A percentile compares a stretch with the other conserved stretches of the same genome.
Evolutionary conservation across 1,140 invertebrate genomes (phyloP).

Genomic region (Steinernema feltiae): DNA sequence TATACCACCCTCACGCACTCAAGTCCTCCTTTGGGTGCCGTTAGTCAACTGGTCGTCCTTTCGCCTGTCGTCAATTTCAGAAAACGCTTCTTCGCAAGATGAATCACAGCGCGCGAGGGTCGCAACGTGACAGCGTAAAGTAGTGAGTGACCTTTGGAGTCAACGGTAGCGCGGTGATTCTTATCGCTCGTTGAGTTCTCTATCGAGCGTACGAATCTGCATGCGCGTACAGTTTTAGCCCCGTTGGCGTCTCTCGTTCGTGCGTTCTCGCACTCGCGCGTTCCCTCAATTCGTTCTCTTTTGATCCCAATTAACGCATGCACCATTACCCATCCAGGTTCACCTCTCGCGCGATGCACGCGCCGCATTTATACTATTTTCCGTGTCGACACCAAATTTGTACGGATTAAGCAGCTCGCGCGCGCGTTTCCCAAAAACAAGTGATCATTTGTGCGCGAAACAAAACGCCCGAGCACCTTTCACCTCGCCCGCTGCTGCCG

Average conservation of each 20-base stretch:
- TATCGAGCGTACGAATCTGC: background rate
- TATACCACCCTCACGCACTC: background rate
- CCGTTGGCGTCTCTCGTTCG: background rate
- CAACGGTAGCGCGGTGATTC: background rate
- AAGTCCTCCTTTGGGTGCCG: background rate
- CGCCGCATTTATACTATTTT: background rate
- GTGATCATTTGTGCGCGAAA: background rate
- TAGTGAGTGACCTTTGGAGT: background rate
- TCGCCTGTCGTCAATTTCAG: too few species aligned
- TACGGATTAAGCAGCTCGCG: background rate
- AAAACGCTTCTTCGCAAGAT: too few species aligned
- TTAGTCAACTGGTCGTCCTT: background rate
- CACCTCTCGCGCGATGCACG: background rate
- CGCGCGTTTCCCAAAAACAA: background rate
- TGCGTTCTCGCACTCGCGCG: background rate
- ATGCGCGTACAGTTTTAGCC: background rate
- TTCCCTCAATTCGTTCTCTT: background rate
- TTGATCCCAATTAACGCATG: background rate
- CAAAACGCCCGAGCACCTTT: background rate
- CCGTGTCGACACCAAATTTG: constrained; percentile 13
- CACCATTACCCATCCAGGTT: constrained; percentile 6
- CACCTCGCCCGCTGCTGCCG: background rate
- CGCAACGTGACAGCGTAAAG: background rate
- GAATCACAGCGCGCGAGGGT: too few species aligned
- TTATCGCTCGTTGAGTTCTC: background rate